A percentile compares a stretch with the other conserved stretches of the same genome.
These are phyloP conservation scores for Cataglyphis cursor DNA, from an alignment of 2,888 invertebrate genomes.

Conservation along the genomic window DNA sequence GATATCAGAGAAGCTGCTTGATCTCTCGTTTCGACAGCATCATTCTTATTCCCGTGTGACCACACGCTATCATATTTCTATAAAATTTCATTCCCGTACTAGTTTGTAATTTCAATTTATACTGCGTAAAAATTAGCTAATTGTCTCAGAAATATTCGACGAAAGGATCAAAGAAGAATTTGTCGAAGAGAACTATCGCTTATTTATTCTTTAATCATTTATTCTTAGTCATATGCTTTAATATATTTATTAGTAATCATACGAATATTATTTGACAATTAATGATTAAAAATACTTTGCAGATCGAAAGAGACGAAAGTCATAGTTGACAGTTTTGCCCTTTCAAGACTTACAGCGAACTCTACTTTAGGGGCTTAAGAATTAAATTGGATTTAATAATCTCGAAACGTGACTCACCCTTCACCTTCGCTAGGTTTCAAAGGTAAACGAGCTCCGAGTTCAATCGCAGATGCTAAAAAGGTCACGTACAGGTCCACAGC, in stretches of 20 bases:
- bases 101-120: slow-evolving; percentile 7
- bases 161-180: not conserved
- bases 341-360: not conserved
- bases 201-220: not conserved
- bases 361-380: not conserved
- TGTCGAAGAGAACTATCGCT: not conserved
- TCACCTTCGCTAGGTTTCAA: slow-evolving; percentile 94
- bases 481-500: slow-evolving; percentile 92
- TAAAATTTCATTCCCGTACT: not conserved
- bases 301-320: not conserved
- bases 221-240: not conserved
- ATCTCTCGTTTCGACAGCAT: slow-evolving; percentile 33
- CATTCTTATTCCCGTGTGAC: not conserved
- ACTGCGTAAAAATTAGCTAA: not conserved
- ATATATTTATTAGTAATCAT: not conserved
- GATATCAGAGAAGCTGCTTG: slow-evolving; percentile 61
- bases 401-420: slow-evolving; percentile 89
- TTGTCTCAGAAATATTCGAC: not conserved
- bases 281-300: not conserved
- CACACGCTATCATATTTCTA: slow-evolving; percentile 2
- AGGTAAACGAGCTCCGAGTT: slow-evolving; percentile 94
- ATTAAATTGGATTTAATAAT: not conserved
- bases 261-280: not conserved
- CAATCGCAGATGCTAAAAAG: slow-evolving; percentile 94
- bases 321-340: not conserved